Percentiles rank a stretch among this genome's conserved stretches.
Conservation (phyloP, 2,888 invertebrate species). For the Atrina japonica region DNA sequence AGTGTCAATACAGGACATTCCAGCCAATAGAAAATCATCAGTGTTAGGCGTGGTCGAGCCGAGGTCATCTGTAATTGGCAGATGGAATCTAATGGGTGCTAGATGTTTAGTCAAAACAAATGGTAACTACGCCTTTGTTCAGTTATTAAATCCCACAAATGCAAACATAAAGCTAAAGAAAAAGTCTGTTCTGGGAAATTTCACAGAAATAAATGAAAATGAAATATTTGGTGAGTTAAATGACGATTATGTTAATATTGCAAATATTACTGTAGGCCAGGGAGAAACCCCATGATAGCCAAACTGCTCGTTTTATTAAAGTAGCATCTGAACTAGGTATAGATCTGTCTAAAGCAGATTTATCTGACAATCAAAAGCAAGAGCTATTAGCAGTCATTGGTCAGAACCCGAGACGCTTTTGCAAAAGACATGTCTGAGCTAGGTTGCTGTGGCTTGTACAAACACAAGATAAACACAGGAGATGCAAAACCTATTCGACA, state of each 20-base stretch:
- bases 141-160: conserved; percentile 5
- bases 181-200: neutral
- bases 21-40: no score
- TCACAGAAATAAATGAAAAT: neutral
- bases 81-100: conserved; percentile 3
- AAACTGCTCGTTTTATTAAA: no score
- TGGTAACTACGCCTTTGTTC: neutral
- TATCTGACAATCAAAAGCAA: neutral
- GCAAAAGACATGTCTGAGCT: conserved; percentile 2
- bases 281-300: neutral
- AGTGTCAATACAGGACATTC: no score
- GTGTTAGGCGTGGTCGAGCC: neutral
- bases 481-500: conserved; percentile 1
- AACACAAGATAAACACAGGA: conserved; percentile 8
- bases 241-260: neutral
- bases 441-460: neutral
- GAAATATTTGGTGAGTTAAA: conserved; percentile 7
- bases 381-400: conserved; percentile 1
- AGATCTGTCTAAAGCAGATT: neutral
- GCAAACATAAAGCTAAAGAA: neutral
- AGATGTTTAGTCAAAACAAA: neutral
- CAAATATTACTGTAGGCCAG: neutral
- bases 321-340: neutral
- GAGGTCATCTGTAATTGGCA: neutral
- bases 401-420: conserved; percentile 3